phyloP scores from a whole-genome alignment of 2,113 vertebrate species.

The Ibidorhyncha struthersii region DNA sequence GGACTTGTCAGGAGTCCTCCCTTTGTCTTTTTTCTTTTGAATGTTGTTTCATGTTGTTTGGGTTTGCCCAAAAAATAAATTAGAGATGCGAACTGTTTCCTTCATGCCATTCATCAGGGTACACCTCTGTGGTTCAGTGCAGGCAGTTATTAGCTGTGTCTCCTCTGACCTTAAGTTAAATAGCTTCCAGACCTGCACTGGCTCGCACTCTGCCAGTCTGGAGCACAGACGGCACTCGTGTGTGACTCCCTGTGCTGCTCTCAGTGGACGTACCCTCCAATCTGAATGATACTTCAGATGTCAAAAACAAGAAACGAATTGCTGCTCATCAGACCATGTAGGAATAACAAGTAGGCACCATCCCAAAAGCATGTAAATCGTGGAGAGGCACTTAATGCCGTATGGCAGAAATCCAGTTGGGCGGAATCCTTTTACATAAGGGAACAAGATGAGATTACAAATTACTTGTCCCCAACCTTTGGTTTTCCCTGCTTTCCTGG shows the following conservation, averaged over 20 bases:
- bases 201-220: neutral
- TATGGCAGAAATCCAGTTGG: neutral
- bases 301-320: neutral
- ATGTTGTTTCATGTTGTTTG: neutral
- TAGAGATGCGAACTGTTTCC: neutral
- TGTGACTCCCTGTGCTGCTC: neutral
- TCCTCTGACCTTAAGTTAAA: neutral
- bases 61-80: neutral
- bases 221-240: neutral
- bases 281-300: neutral
- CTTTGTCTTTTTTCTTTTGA: neutral
- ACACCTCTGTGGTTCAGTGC: neutral
- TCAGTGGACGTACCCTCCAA: neutral
- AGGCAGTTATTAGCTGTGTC: neutral
- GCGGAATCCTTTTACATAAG: neutral
- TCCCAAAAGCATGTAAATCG: neutral
- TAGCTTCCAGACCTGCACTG: neutral
- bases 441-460: neutral
- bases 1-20: neutral
- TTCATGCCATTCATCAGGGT: neutral
- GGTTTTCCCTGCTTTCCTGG: neutral
- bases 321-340: accelerated
- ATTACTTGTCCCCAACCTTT: neutral
- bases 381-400: neutral
- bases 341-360: neutral